A percentile compares a stretch with the other conserved stretches of the same genome.
These are phyloP conservation scores for Halesus radiatus DNA, from an alignment of 1,140 invertebrate genomes.

Conservation along the genomic window DNA sequence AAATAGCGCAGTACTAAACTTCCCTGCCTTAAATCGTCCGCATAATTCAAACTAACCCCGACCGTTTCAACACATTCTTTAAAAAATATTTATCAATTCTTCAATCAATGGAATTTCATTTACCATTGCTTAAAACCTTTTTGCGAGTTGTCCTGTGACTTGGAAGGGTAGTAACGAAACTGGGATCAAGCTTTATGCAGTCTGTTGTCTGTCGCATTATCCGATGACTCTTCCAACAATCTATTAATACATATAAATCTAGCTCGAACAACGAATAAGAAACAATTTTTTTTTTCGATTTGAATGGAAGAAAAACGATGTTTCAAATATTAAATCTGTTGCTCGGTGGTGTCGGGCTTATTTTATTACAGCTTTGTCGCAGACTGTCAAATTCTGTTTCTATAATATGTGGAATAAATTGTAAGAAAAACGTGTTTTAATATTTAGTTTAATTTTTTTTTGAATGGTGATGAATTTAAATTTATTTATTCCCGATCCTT, in stretches of 20 bases:
- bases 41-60: neutral
- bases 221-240: conserved; percentile 28
- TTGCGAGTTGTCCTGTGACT: neutral
- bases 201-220: conserved; percentile 19
- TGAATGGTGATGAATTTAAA: too few species aligned
- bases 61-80: neutral
- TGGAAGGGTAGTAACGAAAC: neutral
- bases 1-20: conserved; percentile 11
- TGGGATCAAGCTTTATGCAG: neutral
- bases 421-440: too few species aligned
- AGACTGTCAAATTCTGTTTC: too few species aligned
- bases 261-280: neutral
- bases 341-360: too few species aligned
- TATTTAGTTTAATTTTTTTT: too few species aligned
- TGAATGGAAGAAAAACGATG: neutral
- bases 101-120: neutral
- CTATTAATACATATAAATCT: conserved; percentile 27
- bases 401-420: too few species aligned
- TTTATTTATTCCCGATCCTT: too few species aligned
- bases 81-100: neutral
- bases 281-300: neutral
- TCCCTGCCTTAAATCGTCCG: neutral
- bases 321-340: neutral
- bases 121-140: neutral
- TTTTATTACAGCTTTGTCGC: too few species aligned